Evolutionary conservation across 2,797 vertebrate genomes (phyloP), one percentile per base, ranked within the genome.

Genomic region (Arrhamphus sclerolepis): DNA sequence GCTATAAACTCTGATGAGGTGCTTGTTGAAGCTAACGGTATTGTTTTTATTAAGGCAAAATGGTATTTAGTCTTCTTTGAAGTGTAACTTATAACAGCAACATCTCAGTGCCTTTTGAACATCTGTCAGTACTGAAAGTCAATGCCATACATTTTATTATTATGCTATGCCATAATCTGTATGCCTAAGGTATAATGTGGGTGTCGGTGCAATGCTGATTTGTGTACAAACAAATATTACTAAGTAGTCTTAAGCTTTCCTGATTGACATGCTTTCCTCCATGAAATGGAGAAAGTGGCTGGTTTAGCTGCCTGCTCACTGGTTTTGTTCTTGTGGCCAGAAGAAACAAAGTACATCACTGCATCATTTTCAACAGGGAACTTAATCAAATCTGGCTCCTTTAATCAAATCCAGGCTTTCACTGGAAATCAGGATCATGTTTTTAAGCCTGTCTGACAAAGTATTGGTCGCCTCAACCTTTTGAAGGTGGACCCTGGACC

Each of bases 181-280:
- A 51, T 76, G 65, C 78, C 80, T 82, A 87, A 81, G 68, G 70
- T 82, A 66, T 80, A 70, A 61, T 75, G 69, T 71, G 76, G 83
- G 77, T 74, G 66, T 76, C 62, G 63, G 85, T 89, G 84, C 80
- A 85, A 89, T 86, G 71, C 70, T 49, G 22, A 59, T 62, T 56
- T 74, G 29, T 78, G 54, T 75, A 70, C 48, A 66, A 68, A 77
- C 46, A 63, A 17, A 43, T 67, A 20, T 64, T 56, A 38, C 14
- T 16, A 13, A 34, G 31, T 34, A 34, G 56, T 69, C 39, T n/a
- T 19, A 21, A 42, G 52, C 48, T 62, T 59, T 68, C 28, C 56
- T 21, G 26, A 41, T 39, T 22, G 39, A 20, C 53, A 56, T 29
- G 38, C 18, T 46, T 26, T 19, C 20, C 61, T 80, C 62, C 75